A percentile compares a stretch with the other conserved stretches of the same genome.
phyloP scores from a whole-genome alignment of 64 coral and sea anemone species.

The Exaiptasia diaphana region DNA sequence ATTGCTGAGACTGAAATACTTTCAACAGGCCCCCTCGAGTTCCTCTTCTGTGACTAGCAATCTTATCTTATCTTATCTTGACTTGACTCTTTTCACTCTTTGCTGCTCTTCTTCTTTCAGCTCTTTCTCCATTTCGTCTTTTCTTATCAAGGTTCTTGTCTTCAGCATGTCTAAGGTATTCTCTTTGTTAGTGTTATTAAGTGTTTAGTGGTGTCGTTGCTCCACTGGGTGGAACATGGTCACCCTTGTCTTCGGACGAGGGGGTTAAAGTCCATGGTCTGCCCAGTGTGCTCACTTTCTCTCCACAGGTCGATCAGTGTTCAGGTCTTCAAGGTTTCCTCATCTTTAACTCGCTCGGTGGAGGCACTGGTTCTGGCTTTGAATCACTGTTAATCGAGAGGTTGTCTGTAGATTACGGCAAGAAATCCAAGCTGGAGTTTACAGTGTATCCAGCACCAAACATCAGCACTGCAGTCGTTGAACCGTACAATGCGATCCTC shows the following conservation, averaged over 20 bases:
- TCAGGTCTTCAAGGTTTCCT: slow-evolving; percentile 57
- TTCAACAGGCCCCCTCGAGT: neutral
- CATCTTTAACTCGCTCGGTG: slow-evolving; percentile 49
- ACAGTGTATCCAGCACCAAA: slow-evolving; percentile 34
- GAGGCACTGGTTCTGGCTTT: slow-evolving; percentile 49
- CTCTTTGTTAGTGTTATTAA: neutral
- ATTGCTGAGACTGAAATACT: too few relatives aligned
- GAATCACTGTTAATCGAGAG: slow-evolving; percentile 29
- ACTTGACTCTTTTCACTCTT: neutral
- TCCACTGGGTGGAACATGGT: slow-evolving; percentile 23
- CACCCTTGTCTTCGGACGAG: neutral
- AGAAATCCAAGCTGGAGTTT: slow-evolving; percentile 57
- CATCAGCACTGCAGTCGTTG: slow-evolving; percentile 35
- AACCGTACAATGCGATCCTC: slow-evolving; percentile 44
- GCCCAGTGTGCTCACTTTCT: neutral
- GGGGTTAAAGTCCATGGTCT: slow-evolving; percentile 1
- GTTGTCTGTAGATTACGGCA: slow-evolving; percentile 46
- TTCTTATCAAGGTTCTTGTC: neutral
- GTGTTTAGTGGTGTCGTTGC: neutral
- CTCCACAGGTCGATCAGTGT: slow-evolving; percentile 39
- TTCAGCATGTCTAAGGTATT: neutral
- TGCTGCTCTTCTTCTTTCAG: neutral
- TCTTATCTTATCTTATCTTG: neutral
- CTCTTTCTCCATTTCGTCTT: neutral
- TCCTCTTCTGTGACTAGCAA: neutral